Evolutionary conservation across 1,140 invertebrate species (phyloP), one percentile per base, ranked within the genome.

Genomic region (Micrasema longulum): DNA sequence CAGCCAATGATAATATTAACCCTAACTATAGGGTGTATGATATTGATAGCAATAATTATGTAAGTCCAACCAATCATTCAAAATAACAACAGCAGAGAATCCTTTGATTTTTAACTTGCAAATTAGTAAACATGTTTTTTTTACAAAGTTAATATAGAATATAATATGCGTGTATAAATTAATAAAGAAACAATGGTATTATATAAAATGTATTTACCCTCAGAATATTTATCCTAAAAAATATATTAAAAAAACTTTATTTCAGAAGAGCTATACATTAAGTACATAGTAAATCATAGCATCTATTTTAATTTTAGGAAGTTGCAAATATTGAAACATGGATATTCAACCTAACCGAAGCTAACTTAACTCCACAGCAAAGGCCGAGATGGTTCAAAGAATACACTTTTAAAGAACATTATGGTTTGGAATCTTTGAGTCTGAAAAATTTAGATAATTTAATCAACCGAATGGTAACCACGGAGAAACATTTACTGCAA

Each of bases 21-120:
- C 90, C 94, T 9, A 94, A 93, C 64, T 97, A 94, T 77, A 89
- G 91, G 76, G 86, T 95, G 4, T 94, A 92, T 75, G 83, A 86
- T 2, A 83, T 94, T 0, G 89, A 94, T 76, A 78, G 83, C 0
- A 80, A 76, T 1, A 87, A 83, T 67, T 90, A 82, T 71, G 91
- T 92, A 83, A 88, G 89, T 71, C 31, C 20, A 47, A 16, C n/a
- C 26, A 31, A 31, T 31, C 26, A 4, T 31, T 31, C 7, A 4
- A 31, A 31, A 31, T 31, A 31, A 31, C 3, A 31, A 31, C 2
- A 31, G 7, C 26, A 4, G 26, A 4, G 26, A 31, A 31, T 7
- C 2, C 26, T 31, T 7, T 31, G 7, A n/a, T n/a, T n/a, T n/a
- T n/a, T n/a, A n/a, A n/a, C n/a, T n/a, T n/a, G n/a, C n/a, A n/a